A percentile compares a stretch with the other conserved stretches of the same genome.
These are phyloP conservation scores for Protobothrops flavoviridis DNA, from an alignment of 2,113 vertebrate species.

Conservation along the genomic window DNA sequence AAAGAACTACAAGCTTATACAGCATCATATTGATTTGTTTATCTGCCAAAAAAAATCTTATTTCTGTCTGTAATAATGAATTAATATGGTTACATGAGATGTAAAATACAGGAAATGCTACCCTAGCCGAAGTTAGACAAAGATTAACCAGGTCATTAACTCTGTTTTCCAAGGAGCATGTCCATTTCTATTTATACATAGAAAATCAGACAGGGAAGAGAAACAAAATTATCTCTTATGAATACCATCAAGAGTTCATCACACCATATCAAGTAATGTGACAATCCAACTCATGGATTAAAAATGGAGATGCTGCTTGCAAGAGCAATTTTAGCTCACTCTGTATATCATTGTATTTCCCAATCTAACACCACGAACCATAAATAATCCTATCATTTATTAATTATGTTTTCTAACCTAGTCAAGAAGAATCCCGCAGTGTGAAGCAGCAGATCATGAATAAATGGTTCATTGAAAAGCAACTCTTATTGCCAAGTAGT, in stretches of 20 bases:
- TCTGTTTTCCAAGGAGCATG: slow-evolving; percentile 46
- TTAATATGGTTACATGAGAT: background rate
- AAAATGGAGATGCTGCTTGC: slow-evolving; percentile 56
- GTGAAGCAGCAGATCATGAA: slow-evolving; percentile 73
- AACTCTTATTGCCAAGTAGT: slow-evolving; percentile 75
- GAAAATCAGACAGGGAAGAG: slow-evolving; percentile 23
- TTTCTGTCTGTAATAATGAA: slow-evolving; percentile 9
- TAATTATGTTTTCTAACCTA: slow-evolving; percentile 76
- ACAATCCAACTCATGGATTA: slow-evolving; percentile 65
- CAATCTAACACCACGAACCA: slow-evolving; percentile 74
- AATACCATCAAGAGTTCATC: slow-evolving; percentile 58
- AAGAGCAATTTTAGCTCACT: slow-evolving; percentile 64
- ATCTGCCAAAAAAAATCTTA: slow-evolving; percentile 21
- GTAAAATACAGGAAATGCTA: slow-evolving; percentile 32
- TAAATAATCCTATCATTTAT: slow-evolving; percentile 82
- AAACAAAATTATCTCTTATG: slow-evolving; percentile 41
- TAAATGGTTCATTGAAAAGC: slow-evolving; percentile 75
- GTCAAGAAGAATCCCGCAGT: slow-evolving; percentile 72
- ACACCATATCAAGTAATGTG: slow-evolving; percentile 53
- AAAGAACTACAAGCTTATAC: slow-evolving; percentile 7
- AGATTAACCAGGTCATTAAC: slow-evolving; percentile 47
- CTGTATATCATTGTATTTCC: slow-evolving; percentile 69
- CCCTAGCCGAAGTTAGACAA: slow-evolving; percentile 22
- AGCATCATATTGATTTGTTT: background rate
- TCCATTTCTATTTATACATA: slow-evolving; percentile 47